Conservation (phyloP, 2,797 vertebrate species). For the Semotilus atromaculatus region DNA sequence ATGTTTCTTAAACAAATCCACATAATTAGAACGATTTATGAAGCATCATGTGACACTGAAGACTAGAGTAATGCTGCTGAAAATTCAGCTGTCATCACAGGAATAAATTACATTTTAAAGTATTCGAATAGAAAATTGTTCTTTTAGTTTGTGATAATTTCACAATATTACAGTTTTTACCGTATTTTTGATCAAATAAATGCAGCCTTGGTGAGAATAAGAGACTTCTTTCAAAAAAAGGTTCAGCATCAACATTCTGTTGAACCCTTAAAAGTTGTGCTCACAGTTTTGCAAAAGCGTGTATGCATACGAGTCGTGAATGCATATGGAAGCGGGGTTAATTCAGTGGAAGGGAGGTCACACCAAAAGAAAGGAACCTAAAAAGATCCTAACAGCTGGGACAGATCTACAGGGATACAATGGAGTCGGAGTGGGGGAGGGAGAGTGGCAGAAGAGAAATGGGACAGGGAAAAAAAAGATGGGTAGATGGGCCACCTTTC, state of each 20-base stretch:
- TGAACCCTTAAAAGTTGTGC: background rate
- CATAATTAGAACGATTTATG: background rate
- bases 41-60: background rate
- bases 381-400: constrained; percentile 80
- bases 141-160: background rate
- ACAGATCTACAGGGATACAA: constrained; percentile 69
- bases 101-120: background rate
- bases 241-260: background rate
- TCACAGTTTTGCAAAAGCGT: constrained; percentile 35
- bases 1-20: background rate
- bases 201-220: background rate
- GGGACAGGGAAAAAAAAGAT: constrained; percentile 21
- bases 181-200: background rate
- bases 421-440: constrained; percentile 52
- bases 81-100: background rate
- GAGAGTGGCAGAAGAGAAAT: constrained; percentile 48
- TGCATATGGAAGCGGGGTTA: constrained; percentile 46
- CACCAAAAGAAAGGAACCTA: constrained; percentile 61
- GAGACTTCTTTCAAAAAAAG: background rate
- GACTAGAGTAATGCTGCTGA: background rate
- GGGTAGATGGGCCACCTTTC: constrained; percentile 59
- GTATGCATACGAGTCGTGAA: constrained; percentile 47
- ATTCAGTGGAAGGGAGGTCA: constrained; percentile 62
- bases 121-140: background rate
- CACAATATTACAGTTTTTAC: background rate